Percentiles rank a stretch among this genome's conserved stretches.
These are phyloP conservation scores for Melanotaenia trifasciata DNA, from an alignment of 2,797 vertebrate genomes.

Conservation along the genomic window DNA sequence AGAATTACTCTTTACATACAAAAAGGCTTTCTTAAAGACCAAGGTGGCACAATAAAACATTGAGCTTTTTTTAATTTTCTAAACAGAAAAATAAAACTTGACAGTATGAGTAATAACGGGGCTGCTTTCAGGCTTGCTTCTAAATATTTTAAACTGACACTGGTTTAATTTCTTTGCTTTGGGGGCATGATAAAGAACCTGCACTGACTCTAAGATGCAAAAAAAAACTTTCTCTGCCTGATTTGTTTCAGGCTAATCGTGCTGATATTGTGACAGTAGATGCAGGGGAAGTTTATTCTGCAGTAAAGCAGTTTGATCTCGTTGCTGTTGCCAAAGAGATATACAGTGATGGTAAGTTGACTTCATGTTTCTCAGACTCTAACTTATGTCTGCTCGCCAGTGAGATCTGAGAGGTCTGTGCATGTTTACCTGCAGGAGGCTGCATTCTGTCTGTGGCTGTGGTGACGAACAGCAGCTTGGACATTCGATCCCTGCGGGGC, in stretches of 20 bases:
- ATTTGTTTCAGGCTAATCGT: constrained; percentile 85
- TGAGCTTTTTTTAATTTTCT: not conserved
- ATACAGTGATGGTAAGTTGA: constrained; percentile 85
- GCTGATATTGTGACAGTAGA: constrained; percentile 90
- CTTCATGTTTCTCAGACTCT: constrained; percentile 2
- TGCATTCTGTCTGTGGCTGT: constrained; percentile 90
- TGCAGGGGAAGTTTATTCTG: constrained; percentile 91
- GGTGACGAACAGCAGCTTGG: constrained; percentile 82
- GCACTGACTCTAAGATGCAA: not conserved
- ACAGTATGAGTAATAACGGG: not conserved
- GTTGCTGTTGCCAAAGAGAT: constrained; percentile 88
- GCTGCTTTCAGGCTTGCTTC: not conserved
- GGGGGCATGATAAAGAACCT: not conserved
- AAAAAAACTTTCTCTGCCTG: not conserved
- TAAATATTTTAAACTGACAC: not conserved
- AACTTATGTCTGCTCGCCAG: not conserved
- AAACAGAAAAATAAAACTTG: not conserved
- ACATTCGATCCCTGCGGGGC: constrained; percentile 84
- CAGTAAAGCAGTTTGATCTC: constrained; percentile 89
- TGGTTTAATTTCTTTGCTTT: not conserved
- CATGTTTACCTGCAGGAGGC: constrained; percentile 74
- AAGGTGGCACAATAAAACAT: not conserved
- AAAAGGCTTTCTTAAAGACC: not conserved
- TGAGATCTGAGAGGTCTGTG: constrained; percentile 1
- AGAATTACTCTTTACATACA: not conserved